phyloP scores from a whole-genome alignment of 2,888 invertebrate species.

The Idaea aversata region DNA sequence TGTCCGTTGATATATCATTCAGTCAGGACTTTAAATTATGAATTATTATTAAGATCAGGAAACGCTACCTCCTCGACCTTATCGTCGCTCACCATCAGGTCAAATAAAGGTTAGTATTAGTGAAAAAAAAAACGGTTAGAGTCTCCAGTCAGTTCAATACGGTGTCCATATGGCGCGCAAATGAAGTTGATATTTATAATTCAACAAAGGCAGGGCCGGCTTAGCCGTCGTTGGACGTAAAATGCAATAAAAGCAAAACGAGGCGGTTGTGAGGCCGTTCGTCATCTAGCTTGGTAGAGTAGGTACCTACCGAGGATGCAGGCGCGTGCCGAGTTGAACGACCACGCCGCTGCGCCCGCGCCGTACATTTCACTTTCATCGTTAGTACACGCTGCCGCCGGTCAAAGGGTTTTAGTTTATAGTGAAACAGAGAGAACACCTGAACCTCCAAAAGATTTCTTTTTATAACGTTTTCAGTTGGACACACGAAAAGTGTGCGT shows the following conservation, averaged over 20 bases:
- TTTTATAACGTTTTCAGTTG: too few species aligned
- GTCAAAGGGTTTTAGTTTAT: conserved; percentile 6
- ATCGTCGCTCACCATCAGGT: too few species aligned
- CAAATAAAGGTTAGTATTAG: background rate
- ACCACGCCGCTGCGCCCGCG: conserved; percentile 50
- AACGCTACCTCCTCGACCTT: background rate
- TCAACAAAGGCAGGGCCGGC: conserved; percentile 1
- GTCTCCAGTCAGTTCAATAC: background rate
- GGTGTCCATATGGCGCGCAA: background rate
- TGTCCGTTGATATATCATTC: too few species aligned
- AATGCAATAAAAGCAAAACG: conserved; percentile 51
- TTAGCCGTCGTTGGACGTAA: conserved; percentile 6
- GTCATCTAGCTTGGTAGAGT: conserved; percentile 20
- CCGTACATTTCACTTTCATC: conserved; percentile 75
- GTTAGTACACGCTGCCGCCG: conserved; percentile 41
- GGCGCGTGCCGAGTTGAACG: conserved; percentile 80
- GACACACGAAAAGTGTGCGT: too few species aligned
- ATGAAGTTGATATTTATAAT: conserved; percentile 1
- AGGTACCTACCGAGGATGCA: conserved; percentile 42
- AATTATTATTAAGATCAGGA: too few species aligned
- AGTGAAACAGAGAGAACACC: background rate
- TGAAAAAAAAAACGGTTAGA: background rate
- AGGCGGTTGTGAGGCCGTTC: conserved; percentile 40
- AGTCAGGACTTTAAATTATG: too few species aligned
- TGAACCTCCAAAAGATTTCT: background rate